Percentiles rank a stretch among this genome's conserved stretches.
Evolutionary conservation across 2,797 vertebrate genomes (phyloP).

Genomic region (Phoeniculus purpureus): DNA sequence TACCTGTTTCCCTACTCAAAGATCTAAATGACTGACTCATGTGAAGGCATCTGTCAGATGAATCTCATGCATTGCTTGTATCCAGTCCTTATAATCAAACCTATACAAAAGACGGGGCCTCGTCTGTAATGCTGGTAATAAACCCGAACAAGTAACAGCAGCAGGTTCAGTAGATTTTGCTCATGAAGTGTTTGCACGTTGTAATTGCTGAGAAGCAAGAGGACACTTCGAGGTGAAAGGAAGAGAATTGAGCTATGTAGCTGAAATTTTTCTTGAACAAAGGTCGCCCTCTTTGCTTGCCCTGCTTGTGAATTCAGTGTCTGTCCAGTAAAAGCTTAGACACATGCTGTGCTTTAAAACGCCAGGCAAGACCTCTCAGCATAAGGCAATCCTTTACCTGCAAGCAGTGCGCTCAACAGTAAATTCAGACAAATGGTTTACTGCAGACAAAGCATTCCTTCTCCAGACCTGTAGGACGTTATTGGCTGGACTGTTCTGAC

Average conservation of each 20-base stretch:
- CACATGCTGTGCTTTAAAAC: background rate
- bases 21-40: background rate
- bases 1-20: background rate
- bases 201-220: background rate
- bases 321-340: background rate
- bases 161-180: background rate
- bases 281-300: background rate
- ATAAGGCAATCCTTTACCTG: background rate
- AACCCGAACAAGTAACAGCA: background rate
- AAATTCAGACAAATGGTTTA: background rate
- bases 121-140: background rate
- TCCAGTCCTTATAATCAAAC: background rate
- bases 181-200: background rate
- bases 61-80: background rate
- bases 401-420: background rate
- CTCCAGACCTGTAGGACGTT: background rate
- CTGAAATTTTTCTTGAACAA: background rate
- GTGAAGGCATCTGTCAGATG: background rate
- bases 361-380: background rate
- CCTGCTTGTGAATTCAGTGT: background rate
- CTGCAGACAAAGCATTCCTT: background rate
- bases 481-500: background rate
- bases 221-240: background rate
- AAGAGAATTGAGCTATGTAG: background rate
- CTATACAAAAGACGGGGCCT: background rate